Evolutionary conservation across 2,113 vertebrate genomes (phyloP).

Genomic region (Grus americana): DNA sequence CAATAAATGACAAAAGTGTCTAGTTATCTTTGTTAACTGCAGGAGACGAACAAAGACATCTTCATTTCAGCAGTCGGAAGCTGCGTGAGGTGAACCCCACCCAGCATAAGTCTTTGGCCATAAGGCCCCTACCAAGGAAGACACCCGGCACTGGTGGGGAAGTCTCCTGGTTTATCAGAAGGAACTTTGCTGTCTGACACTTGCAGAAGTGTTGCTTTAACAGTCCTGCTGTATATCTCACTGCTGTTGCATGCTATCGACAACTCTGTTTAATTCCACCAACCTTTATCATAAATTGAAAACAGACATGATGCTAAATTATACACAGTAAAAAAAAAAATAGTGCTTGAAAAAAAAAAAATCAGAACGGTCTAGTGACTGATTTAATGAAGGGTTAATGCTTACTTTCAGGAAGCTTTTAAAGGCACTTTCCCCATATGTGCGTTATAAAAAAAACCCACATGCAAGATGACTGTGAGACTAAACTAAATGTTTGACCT

Average conservation of each 20-base stretch:
- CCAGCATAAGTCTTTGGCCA: neutral
- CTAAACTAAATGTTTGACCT: neutral
- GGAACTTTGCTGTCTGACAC: neutral
- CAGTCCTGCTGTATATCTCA: neutral
- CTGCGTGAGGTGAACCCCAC: accelerated
- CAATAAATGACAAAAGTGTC: neutral
- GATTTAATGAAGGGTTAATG: neutral
- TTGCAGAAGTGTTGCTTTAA: neutral
- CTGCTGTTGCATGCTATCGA: neutral
- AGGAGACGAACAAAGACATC: neutral
- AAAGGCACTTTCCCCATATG: neutral
- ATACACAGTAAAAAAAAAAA: neutral
- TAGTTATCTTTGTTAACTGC: neutral
- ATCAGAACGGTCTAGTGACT: neutral
- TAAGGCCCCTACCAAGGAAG: neutral
- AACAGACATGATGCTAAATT: neutral
- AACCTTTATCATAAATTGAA: neutral
- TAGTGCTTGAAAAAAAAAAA: neutral
- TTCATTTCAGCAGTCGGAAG: neutral
- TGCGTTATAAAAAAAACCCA: neutral
- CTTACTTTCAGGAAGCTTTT: neutral
- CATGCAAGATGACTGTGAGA: neutral
- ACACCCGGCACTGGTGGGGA: neutral
- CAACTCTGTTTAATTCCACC: neutral
- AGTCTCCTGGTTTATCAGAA: neutral